Conservation (phyloP, 2,113 vertebrate species). For the Dolichallabes microphthalmus region DNA sequence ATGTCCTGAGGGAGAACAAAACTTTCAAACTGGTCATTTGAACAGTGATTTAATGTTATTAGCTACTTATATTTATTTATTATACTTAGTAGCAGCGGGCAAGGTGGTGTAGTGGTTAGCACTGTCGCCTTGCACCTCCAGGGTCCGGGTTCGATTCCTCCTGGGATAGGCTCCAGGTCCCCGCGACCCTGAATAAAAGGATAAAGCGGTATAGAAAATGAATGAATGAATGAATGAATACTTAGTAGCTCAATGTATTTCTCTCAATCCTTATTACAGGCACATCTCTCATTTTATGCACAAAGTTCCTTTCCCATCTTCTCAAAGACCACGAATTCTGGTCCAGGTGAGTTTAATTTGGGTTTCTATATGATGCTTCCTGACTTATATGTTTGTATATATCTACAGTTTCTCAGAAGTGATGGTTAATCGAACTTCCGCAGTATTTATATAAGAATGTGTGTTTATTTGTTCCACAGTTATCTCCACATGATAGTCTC, state of each 20-base stretch:
- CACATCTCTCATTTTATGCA: slow-evolving; percentile 99
- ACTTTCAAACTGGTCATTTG: no score
- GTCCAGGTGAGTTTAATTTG: slow-evolving; percentile 82
- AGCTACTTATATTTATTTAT: no score
- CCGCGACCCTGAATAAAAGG: no score
- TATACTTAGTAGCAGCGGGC: no score
- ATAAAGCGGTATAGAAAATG: no score
- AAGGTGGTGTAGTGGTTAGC: no score
- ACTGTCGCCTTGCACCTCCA: no score
- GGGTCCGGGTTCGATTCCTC: no score
- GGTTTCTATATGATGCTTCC: background rate
- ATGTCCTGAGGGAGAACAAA: background rate
- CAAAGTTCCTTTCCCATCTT: slow-evolving; percentile 93
- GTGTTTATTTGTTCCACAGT: slow-evolving; percentile 68
- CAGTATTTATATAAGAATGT: slow-evolving; percentile 3
- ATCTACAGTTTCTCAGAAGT: background rate
- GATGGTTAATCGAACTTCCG: background rate
- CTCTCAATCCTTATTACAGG: slow-evolving; percentile 67
- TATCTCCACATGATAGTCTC: slow-evolving; percentile 94
- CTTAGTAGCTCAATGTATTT: background rate
- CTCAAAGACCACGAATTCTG: slow-evolving; percentile 92
- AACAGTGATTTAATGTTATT: no score
- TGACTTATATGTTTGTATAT: background rate
- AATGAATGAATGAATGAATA: no score
- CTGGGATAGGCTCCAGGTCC: no score